These are phyloP conservation scores for Onthophagus taurus DNA, from an alignment of 1,140 invertebrate genomes.

Conservation along the genomic window DNA sequence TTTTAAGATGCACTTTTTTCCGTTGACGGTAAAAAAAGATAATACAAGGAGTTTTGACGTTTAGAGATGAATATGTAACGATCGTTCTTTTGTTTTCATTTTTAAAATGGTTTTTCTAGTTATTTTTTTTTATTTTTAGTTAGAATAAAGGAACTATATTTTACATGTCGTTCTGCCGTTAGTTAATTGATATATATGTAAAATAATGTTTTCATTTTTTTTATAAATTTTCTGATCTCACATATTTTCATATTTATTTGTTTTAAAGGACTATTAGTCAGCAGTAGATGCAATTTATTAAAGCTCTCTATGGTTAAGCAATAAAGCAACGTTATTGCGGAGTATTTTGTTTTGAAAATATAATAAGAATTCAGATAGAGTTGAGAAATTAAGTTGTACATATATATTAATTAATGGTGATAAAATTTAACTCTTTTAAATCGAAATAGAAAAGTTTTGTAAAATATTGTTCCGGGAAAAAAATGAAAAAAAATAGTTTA, in stretches of 20 bases:
- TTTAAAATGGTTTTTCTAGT: slow-evolving; percentile 19
- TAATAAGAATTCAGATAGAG: neutral
- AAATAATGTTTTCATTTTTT: neutral
- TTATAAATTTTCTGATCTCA: neutral
- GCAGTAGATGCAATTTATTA: neutral
- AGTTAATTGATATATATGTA: slow-evolving; percentile 11
- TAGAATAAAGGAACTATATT: slow-evolving; percentile 6
- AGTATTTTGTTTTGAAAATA: neutral
- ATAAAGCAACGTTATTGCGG: neutral
- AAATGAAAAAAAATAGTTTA: slow-evolving; percentile 1
- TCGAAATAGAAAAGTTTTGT: neutral
- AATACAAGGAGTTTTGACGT: too few species aligned
- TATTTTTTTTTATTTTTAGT: slow-evolving; percentile 4
- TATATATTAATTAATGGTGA: slow-evolving; percentile 9
- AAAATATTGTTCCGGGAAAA: slow-evolving; percentile 9
- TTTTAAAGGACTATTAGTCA: neutral
- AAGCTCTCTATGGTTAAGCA: neutral
- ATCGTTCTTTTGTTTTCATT: slow-evolving; percentile 7
- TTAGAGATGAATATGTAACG: slow-evolving; percentile 5
- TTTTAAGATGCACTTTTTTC: slow-evolving; percentile 14
- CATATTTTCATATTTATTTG: neutral
- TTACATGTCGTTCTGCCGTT: neutral
- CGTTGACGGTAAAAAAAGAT: too few species aligned
- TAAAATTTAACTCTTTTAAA: slow-evolving; percentile 1
- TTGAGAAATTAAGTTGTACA: neutral